Base-by-base conservation (phyloP, 1,140 invertebrate genomes). In the Branchinecta lindahli region DNA sequence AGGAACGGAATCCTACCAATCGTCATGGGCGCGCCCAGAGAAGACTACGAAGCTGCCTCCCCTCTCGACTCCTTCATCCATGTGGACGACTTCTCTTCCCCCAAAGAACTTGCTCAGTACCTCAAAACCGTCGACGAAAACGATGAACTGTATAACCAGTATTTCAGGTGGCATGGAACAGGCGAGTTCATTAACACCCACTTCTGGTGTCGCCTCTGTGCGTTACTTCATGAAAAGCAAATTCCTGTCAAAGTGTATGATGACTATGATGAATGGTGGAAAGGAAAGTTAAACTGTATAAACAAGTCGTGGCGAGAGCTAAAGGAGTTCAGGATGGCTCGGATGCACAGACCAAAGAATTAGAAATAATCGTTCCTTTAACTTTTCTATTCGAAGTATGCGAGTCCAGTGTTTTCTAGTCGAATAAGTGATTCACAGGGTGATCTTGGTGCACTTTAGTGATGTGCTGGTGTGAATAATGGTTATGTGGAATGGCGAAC, bases 121-220 rank as follows among this genome's bases (percentile, higher is more conserved):
- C 80, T 97, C n/a, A 84, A 86, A 68, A 82, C 85, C 46, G 80
- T 96, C 18, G 92, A 95, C 75, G 82, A 85, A 68, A 88, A 96
- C 77, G 90, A 94, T 76, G 85, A 86, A 15, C 80, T 92, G 0
- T 96, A 96, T 79, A 96, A 96, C 79, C 88, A 90, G 15, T 96
- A 96, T 78, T 96, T 96, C 78, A 86, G 86, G 72, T 90, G 87
- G 85, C 90, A 92, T 81, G 90, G 89, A 45, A 93, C 90, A 0
- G 93, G 93, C 0, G 90, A 94, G 77, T 94, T 96, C 76, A 90
- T 96, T 74, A 94, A 95, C 79, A 96, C 92, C 18, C 91, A 88
- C 76, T 97, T 95, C 79, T 96, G 93, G 87, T 98, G 94, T 77
- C 86, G 94, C 2, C 83, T 98, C 18, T 98, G 95, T 79, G 86